Conservation (phyloP, 1,140 invertebrate species). For the Drosophila kikkawai region DNA sequence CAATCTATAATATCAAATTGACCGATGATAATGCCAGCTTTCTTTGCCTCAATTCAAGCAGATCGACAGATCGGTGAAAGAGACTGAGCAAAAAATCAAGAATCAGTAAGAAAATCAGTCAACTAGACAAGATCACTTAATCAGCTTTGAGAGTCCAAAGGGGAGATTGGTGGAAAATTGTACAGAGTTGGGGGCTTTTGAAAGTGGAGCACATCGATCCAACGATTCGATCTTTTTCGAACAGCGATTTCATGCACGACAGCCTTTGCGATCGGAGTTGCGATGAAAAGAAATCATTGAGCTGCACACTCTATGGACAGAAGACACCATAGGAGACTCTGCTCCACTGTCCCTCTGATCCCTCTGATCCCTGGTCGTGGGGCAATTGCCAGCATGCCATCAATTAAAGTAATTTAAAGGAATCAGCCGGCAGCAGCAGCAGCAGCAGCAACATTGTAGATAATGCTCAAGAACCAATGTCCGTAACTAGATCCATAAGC, state of each 20-base stretch:
- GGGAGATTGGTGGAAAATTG: constrained; percentile 46
- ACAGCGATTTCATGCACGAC: constrained; percentile 71
- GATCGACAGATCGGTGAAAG: constrained; percentile 21
- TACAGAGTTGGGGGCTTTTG: constrained; percentile 23
- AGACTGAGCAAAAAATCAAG: constrained; percentile 16
- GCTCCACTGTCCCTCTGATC: constrained; percentile 26
- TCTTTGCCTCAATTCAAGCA: constrained; percentile 52
- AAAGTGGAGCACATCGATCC: constrained; percentile 53
- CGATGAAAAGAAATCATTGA: constrained; percentile 73
- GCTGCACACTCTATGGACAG: too few species aligned
- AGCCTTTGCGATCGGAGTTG: constrained; percentile 56
- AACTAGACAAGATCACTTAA: constrained; percentile 63
- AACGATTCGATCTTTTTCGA: constrained; percentile 25
- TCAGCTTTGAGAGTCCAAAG: constrained; percentile 35
- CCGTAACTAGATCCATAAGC: constrained; percentile 77
- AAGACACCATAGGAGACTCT: constrained; percentile 2
- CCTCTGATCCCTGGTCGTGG: constrained; percentile 9
- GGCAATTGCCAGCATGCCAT: constrained; percentile 64
- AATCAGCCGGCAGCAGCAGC: constrained; percentile 46
- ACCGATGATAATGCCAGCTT: constrained; percentile 48
- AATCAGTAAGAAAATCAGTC: constrained; percentile 46
- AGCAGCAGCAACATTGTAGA: constrained; percentile 48
- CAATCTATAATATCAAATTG: constrained; percentile 14
- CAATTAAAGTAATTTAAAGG: constrained; percentile 83
- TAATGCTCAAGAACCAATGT: constrained; percentile 53